Evolutionary conservation across 2,888 invertebrate species (phyloP), one percentile per base, ranked within the genome.

Genomic region (Rhimphoctona megacephalus): DNA sequence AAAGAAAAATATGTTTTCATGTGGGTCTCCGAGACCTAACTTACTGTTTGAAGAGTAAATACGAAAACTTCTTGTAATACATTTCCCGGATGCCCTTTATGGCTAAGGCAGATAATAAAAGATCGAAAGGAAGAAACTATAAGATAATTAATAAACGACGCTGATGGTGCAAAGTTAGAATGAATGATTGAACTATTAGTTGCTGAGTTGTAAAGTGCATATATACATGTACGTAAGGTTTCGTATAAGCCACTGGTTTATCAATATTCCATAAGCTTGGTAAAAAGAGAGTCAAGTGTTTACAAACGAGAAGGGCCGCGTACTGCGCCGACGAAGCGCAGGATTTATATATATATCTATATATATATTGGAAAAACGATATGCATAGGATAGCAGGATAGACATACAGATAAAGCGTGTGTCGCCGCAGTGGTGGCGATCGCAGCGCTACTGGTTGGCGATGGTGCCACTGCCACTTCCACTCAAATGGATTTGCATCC

Each of bases 251-350:
- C 74, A 64, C 72, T 33, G 72, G 88, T 91, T 92, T 91, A 93
- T 94, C 92, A 92, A 93, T 93, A 93, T 93, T 93, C 90, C 91
- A 92, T 92, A 92, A 92, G 92, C 91, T 90, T 90, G 91, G 89
- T 92, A 92, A 93, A 92, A 92, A 90, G 90, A 86, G 89, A 84
- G 79, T 90, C 90, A 89, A 93, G 93, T 93, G 93, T 93, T 94
- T 93, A 92, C 93, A 89, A 88, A 92, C 89, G 87, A 89, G 89
- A 77, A 67, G 81, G 64, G 52, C 49, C 54, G 33, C 5, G 30
- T 22, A 78, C 81, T 43, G 77, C 86, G 90, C 90, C 91, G 90
- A 91, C 91, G 90, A 91, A 91, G 90, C 91, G 90, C 25, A 25
- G 14, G 25, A 57, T 57, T 57, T 25, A 25, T 25, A 25, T 57